Conservation (phyloP, 2,888 invertebrate species). For the Paralinhomoeus sp. region DNA sequence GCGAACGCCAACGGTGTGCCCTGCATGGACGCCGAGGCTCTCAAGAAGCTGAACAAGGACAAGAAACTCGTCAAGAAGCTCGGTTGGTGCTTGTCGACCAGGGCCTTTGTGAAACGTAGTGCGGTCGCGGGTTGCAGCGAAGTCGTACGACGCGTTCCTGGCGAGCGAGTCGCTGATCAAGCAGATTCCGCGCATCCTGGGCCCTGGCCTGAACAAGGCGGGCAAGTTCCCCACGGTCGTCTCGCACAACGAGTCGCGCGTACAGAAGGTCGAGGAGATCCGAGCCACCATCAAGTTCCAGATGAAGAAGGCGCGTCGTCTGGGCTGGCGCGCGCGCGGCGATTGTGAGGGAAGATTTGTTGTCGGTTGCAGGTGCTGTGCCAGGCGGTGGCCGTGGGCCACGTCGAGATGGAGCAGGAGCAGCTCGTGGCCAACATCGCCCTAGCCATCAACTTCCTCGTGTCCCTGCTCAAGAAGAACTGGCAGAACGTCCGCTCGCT, state of each 20-base stretch:
- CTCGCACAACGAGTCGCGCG: constrained; percentile 87
- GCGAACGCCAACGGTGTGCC: constrained; percentile 70
- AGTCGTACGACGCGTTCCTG: constrained; percentile 84
- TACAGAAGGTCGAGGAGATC: constrained; percentile 83
- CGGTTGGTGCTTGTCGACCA: constrained; percentile 37
- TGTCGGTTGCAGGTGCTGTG: constrained; percentile 68
- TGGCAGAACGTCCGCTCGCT: constrained; percentile 98
- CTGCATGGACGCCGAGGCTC: constrained; percentile 90
- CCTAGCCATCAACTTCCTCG: constrained; percentile 90
- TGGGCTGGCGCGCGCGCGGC: no score
- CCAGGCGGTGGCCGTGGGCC: constrained; percentile 89
- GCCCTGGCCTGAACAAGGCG: constrained; percentile 96
- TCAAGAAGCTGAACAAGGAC: constrained; percentile 97
- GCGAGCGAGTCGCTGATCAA: constrained; percentile 97
- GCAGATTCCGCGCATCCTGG: constrained; percentile 89
- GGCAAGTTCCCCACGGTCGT: constrained; percentile 98
- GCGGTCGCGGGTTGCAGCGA: constrained; percentile 37
- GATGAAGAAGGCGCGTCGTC: constrained; percentile 77
- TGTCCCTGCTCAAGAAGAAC: constrained; percentile 95
- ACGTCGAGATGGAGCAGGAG: constrained; percentile 80
- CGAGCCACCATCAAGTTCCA: constrained; percentile 99
- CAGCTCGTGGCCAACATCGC: constrained; percentile 91
- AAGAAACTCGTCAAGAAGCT: constrained; percentile 99
- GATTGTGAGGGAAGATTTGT: no score
- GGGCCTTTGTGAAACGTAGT: no score